A percentile compares a stretch with the other conserved stretches of the same genome.
Conservation (phyloP, 2,888 invertebrate species). For the Leucania comma region DNA sequence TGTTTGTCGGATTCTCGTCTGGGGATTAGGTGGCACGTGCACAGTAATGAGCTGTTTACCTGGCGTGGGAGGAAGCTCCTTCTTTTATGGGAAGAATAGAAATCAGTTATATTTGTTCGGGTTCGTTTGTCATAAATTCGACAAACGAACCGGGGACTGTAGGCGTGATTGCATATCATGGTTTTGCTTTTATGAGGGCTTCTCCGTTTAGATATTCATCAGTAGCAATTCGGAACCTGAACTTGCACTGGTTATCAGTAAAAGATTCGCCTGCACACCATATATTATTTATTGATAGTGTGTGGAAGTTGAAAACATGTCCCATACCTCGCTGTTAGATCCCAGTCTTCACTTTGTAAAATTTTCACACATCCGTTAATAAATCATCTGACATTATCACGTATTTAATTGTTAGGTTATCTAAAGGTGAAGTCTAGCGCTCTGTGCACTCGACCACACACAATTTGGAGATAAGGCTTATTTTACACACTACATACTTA, state of each 20-base stretch:
- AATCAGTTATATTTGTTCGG: neutral
- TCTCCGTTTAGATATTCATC: neutral
- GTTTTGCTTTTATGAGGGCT: too few relatives aligned
- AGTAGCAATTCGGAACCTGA: neutral
- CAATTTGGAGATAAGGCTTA: conserved; percentile 21
- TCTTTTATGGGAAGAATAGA: neutral
- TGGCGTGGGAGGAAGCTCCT: neutral
- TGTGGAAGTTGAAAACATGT: too few relatives aligned
- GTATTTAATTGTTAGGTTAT: conserved; percentile 34
- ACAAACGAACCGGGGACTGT: too few relatives aligned
- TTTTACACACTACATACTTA: neutral
- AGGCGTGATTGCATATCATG: too few relatives aligned
- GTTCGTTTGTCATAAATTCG: neutral
- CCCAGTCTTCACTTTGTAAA: too few relatives aligned
- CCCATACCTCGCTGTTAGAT: too few relatives aligned
- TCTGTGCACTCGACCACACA: conserved; percentile 38
- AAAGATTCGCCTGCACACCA: too few relatives aligned
- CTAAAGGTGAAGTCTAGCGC: conserved; percentile 30
- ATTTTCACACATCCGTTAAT: neutral
- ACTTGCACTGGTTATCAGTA: neutral
- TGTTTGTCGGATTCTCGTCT: conserved; percentile 34
- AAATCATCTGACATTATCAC: conserved; percentile 19
- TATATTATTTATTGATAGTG: too few relatives aligned
- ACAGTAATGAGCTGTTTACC: conserved; percentile 51
- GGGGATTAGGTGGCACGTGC: conserved; percentile 55